Base-by-base conservation (phyloP, 2,888 invertebrate genomes). In the Hyppa rectilinea region DNA sequence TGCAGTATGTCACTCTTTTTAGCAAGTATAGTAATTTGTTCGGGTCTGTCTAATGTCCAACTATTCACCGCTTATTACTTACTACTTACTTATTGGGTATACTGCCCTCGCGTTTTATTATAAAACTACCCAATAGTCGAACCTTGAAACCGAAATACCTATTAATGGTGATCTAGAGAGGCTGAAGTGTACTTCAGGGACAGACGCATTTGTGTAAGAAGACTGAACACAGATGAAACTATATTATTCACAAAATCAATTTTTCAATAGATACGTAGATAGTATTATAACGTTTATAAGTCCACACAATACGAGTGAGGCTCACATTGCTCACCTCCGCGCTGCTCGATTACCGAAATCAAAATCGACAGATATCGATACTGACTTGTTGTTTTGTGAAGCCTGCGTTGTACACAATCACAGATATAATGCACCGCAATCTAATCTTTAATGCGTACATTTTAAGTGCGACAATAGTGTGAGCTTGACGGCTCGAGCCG, bases 341-440 rank as follows among this genome's bases (percentile, higher is more conserved):
- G 84, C 83, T 83, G 87, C 86, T 87, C 90, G 91, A 91, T 92
- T 91, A 91, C 89, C 90, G 87, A 92, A 92, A 92, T 92, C 91
- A 90, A 90, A 91, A 91, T 91, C 90, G 90, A 92, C 92, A 90
- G 93, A 90, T 91, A 93, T 92, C 90, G 91, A 93, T 93, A 92
- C 86, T 82, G 83, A 85, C 81, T 84, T 82, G 88, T 89, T 88
- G 89, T 90, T 90, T 89, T 89, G 91, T 87, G 85, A 87, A 87
- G 86, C 84, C 78, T 80, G 84, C 85, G 78, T 82, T 81, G 77
- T 85, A 87, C 78, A 83, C 78, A 82, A 75, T 84, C 72, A 69
- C 6, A 64, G 20, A 23, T 9, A 17, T 26, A 14, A 34, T 53
- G 10, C 52, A 79, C 40, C 10, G 59, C 1, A 85, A 82, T 81